A percentile compares a stretch with the other conserved stretches of the same genome.
phyloP scores from a whole-genome alignment of 2,797 vertebrate species.

The Valencia hispanica region DNA sequence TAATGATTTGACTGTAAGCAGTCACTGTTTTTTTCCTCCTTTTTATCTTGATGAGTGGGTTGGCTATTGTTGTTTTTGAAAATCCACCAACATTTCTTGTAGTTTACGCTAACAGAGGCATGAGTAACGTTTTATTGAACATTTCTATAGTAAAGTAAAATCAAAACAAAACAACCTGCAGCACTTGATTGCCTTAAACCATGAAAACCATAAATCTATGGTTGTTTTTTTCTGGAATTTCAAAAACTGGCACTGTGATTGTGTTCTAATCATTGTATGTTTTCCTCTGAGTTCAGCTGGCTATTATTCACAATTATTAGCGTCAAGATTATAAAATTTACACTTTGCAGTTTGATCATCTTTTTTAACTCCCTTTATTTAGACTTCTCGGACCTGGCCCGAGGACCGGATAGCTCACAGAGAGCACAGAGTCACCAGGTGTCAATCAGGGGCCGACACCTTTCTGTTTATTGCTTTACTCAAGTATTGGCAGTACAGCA shows the following conservation, averaged over 20 bases:
- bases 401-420: neutral
- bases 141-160: neutral
- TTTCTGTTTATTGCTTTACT: neutral
- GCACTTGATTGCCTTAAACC: neutral
- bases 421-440: neutral
- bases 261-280: neutral
- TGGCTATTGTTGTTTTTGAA: no score
- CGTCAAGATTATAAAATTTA: neutral
- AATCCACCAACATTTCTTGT: neutral
- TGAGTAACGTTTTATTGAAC: neutral
- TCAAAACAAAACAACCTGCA: no score
- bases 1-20: neutral
- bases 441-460: neutral
- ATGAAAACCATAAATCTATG: neutral
- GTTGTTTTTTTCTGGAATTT: neutral
- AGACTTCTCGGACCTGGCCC: neutral
- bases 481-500: neutral
- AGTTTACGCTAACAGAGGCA: neutral
- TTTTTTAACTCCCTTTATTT: conserved; percentile 8
- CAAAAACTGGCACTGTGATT: neutral
- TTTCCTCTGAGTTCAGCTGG: no score
- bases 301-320: neutral
- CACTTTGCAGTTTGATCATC: neutral
- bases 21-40: neutral
- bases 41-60: neutral